phyloP scores from a whole-genome alignment of 2,888 invertebrate genomes.

The Tubiluchus corallicola region DNA sequence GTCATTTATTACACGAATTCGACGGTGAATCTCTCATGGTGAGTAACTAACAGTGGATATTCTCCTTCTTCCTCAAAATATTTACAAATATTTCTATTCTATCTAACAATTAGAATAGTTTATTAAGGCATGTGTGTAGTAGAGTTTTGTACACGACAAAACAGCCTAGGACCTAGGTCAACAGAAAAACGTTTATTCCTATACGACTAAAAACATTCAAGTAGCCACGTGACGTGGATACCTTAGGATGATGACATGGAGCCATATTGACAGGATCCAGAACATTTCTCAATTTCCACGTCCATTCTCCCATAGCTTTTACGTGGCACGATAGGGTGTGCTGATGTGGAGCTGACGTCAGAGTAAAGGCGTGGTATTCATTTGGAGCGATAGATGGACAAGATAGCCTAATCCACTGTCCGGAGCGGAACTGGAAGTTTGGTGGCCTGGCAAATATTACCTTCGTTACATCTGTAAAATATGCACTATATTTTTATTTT shows the following conservation, averaged over 20 bases:
- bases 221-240: no score
- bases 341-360: constrained; percentile 89
- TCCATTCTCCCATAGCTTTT: constrained; percentile 70
- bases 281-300: constrained; percentile 84
- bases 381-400: constrained; percentile 72
- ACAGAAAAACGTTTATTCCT: no score
- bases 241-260: constrained; percentile 55
- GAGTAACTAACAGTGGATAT: no score
- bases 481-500: background rate
- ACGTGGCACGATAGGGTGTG: constrained; percentile 86
- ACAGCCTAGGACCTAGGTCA: no score
- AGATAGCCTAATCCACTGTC: constrained; percentile 72
- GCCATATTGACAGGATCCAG: constrained; percentile 82
- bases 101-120: no score
- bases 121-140: no score
- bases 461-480: constrained; percentile 31
- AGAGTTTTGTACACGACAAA: no score
- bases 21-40: no score
- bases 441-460: constrained; percentile 84
- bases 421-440: constrained; percentile 57
- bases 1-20: no score
- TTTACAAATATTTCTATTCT: no score
- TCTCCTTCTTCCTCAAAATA: no score
- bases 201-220: no score
- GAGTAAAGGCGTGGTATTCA: constrained; percentile 85